Conservation (phyloP, 2,113 vertebrate species). For the Phainopepla nitens region DNA sequence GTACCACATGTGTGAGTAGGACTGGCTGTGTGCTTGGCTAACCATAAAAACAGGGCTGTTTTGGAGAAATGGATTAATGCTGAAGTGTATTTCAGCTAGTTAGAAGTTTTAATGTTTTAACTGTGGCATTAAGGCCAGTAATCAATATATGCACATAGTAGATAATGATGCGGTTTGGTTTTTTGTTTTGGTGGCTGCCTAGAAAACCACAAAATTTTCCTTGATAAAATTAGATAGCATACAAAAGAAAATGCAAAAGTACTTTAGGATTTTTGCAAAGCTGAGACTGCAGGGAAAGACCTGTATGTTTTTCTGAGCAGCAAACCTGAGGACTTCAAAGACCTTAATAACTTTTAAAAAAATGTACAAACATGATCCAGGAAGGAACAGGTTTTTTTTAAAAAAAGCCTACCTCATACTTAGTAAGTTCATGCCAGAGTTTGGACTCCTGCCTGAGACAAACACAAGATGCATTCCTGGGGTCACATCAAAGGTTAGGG, state of each 20-base stretch:
- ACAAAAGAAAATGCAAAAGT: background rate
- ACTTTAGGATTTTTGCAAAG: background rate
- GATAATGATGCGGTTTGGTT: background rate
- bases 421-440: background rate
- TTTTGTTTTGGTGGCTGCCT: background rate
- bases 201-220: background rate
- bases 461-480: background rate
- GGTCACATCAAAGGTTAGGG: background rate
- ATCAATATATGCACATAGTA: background rate
- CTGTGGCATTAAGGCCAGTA: background rate
- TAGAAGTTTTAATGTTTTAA: background rate
- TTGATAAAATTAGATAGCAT: background rate
- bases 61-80: background rate
- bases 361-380: background rate
- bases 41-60: background rate
- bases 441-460: background rate
- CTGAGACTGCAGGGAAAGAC: background rate
- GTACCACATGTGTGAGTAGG: background rate
- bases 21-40: background rate
- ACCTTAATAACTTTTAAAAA: background rate
- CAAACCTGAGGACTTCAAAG: background rate
- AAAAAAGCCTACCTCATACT: background rate
- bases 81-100: background rate
- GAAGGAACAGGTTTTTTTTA: background rate
- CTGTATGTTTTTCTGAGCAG: background rate